Evolutionary conservation across 2,113 vertebrate genomes (phyloP).

Genomic region (Lutjanus erythropterus): DNA sequence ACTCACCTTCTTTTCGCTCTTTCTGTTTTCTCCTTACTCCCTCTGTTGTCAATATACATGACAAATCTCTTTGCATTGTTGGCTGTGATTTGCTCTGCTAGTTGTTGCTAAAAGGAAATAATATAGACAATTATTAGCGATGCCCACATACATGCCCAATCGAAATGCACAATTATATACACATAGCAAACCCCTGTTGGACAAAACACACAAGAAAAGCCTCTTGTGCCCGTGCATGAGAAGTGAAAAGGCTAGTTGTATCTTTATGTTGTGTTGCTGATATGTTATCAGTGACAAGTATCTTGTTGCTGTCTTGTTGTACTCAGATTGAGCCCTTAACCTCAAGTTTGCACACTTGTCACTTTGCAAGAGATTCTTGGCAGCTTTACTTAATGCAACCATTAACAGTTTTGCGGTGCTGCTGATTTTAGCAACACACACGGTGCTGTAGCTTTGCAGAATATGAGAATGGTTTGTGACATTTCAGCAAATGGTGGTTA

Average conservation of each 20-base stretch:
- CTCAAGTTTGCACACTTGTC: conserved; percentile 59
- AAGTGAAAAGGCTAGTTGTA: not conserved
- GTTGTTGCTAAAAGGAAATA: conserved; percentile 2
- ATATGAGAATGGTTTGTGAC: conserved; percentile 42
- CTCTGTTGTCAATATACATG: not conserved
- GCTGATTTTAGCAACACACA: conserved; percentile 23
- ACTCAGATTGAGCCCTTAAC: conserved; percentile 6
- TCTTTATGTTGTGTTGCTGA: conserved; percentile 5
- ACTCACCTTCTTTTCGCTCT: not conserved
- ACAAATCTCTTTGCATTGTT: not conserved
- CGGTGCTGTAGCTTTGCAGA: conserved; percentile 50
- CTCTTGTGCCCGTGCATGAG: not conserved
- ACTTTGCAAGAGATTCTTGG: conserved; percentile 46
- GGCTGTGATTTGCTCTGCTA: conserved; percentile 2
- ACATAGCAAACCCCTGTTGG: not conserved
- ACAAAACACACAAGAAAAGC: not conserved
- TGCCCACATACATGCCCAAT: too few relatives aligned
- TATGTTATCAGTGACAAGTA: conserved; percentile 28
- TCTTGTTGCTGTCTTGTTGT: conserved; percentile 47
- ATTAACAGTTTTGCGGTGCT: conserved; percentile 38
- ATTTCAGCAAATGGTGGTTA: conserved; percentile 46
- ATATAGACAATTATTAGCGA: too few relatives aligned
- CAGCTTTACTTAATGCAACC: conserved; percentile 49
- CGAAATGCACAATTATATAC: too few relatives aligned
- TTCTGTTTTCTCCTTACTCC: not conserved